Conservation (phyloP, 1,140 invertebrate genomes). For the Formica exsecta region DNA sequence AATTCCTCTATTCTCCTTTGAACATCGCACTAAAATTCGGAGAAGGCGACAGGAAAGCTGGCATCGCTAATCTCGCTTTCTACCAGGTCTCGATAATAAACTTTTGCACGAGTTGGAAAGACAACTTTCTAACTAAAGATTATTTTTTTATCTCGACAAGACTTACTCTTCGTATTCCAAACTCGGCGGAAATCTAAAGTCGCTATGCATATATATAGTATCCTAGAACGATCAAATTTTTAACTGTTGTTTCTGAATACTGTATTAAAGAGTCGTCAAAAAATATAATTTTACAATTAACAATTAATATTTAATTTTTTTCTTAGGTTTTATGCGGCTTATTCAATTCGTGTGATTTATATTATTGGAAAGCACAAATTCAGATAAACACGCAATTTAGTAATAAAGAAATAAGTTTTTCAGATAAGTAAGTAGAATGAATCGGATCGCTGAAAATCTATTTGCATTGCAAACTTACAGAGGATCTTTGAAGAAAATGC, state of each 20-base stretch:
- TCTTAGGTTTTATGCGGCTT: neutral
- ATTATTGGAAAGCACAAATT: neutral
- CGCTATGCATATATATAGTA: no score
- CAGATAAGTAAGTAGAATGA: slow-evolving; percentile 35
- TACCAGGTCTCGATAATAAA: slow-evolving; percentile 17
- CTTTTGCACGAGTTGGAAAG: neutral
- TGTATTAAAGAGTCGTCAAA: neutral
- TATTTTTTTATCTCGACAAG: neutral
- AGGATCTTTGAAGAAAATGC: slow-evolving; percentile 55
- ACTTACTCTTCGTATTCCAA: neutral
- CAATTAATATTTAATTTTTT: neutral
- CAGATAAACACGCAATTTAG: slow-evolving; percentile 30
- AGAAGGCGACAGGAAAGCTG: neutral
- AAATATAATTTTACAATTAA: neutral
- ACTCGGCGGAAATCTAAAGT: neutral
- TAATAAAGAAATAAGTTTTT: slow-evolving; percentile 48
- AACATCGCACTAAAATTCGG: slow-evolving; percentile 3
- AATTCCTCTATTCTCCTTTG: neutral
- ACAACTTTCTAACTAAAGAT: slow-evolving; percentile 20
- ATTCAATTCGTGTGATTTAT: neutral
- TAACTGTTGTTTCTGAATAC: neutral
- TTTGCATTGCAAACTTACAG: slow-evolving; percentile 62
- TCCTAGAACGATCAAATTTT: neutral
- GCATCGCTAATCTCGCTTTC: slow-evolving; percentile 33
- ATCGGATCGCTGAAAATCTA: slow-evolving; percentile 59